Conservation (phyloP, 2,888 invertebrate species). For the Ypsolopha scabrella region DNA sequence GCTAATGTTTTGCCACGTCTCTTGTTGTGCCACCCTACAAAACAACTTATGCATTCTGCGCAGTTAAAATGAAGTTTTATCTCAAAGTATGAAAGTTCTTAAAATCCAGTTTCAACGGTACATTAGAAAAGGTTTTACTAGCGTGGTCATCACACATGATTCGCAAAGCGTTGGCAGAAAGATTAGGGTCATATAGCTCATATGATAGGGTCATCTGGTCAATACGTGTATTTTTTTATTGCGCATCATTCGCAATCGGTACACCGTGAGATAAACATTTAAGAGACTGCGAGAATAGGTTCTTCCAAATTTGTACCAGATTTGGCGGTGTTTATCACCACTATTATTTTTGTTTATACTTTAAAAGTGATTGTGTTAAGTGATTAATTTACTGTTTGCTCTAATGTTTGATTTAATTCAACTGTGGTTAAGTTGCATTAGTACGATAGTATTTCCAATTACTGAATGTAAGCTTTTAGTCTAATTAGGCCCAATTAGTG, state of each 20-base stretch:
- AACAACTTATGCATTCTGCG: too few species aligned
- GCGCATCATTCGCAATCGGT: slow-evolving; percentile 41
- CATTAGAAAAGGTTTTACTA: slow-evolving; percentile 13
- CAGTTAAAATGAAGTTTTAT: too few species aligned
- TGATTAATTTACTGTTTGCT: slow-evolving; percentile 7
- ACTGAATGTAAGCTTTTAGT: neutral
- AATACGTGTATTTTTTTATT: slow-evolving; percentile 36
- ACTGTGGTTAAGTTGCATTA: neutral
- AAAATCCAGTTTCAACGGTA: too few species aligned
- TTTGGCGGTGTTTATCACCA: too few species aligned
- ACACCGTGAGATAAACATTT: slow-evolving; percentile 47
- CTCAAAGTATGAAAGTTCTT: too few species aligned
- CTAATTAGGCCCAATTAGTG: neutral
- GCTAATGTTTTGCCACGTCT: too few species aligned
- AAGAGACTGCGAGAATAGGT: neutral
- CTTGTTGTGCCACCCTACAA: too few species aligned
- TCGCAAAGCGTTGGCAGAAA: slow-evolving; percentile 30
- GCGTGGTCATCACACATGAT: slow-evolving; percentile 51
- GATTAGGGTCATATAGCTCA: slow-evolving; percentile 8
- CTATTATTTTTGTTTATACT: too few species aligned
- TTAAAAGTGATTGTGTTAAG: neutral
- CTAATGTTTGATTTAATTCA: neutral
- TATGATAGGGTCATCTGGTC: slow-evolving; percentile 44
- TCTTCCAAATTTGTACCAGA: too few species aligned
- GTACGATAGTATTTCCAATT: neutral